Conservation (phyloP, 2,888 invertebrate species). For the Bhutanitis thaidina region DNA sequence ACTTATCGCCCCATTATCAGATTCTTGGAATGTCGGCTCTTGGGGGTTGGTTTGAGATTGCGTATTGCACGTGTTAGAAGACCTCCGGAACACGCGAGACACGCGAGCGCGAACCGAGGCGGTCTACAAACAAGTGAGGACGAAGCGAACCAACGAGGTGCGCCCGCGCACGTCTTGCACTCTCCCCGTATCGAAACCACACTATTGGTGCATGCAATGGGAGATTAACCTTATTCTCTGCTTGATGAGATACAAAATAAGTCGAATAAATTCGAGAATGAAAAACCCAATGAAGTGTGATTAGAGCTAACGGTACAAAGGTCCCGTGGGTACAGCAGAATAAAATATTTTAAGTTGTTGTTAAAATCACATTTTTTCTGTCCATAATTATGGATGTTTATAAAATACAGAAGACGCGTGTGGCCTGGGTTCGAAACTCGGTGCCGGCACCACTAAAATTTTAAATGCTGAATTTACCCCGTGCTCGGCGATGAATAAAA, state of each 20-base stretch:
- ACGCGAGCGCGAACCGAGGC: conserved; percentile 52
- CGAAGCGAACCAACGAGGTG: conserved; percentile 25
- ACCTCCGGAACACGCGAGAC: conserved; percentile 28
- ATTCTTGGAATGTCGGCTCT: conserved; percentile 47
- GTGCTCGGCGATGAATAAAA: too few species aligned
- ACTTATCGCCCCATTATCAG: conserved; percentile 60
- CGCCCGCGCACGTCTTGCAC: conserved; percentile 32
- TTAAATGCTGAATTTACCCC: too few species aligned
- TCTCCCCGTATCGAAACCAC: conserved; percentile 3
- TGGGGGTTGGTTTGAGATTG: conserved; percentile 31
- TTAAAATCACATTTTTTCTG: too few species aligned
- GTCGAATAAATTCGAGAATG: background rate
- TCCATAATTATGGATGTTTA: too few species aligned
- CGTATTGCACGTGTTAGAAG: conserved; percentile 38
- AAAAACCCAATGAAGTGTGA: background rate
- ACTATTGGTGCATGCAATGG: conserved; percentile 1
- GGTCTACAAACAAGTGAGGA: conserved; percentile 46
- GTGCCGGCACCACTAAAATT: too few species aligned
- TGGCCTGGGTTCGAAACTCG: too few species aligned
- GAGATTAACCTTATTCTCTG: conserved; percentile 2
- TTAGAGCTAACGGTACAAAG: background rate
- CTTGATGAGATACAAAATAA: background rate
- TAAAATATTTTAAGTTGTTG: too few species aligned
- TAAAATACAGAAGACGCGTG: too few species aligned
- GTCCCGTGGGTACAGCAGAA: background rate